A percentile compares a stretch with the other conserved stretches of the same genome.
These are phyloP conservation scores for Oenanthe oenanthe DNA, from an alignment of 2,113 vertebrate species.

Conservation along the genomic window DNA sequence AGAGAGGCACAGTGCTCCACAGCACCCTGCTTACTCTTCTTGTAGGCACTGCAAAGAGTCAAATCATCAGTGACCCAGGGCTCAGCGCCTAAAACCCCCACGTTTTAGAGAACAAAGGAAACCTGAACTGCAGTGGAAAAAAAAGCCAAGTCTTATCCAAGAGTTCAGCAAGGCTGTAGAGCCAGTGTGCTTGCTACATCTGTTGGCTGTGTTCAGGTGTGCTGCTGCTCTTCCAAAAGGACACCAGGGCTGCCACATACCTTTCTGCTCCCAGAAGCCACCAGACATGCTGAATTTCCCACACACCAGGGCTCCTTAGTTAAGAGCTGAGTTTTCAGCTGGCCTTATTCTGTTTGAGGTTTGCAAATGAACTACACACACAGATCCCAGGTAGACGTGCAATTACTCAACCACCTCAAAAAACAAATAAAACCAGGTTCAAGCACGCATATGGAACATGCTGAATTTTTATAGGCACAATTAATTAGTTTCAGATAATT, in stretches of 20 bases:
- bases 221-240: background rate
- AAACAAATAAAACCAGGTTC: background rate
- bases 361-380: background rate
- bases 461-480: background rate
- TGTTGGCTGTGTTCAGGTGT: background rate
- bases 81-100: background rate
- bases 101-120: background rate
- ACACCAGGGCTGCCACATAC: background rate
- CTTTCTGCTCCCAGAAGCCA: background rate
- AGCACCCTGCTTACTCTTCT: background rate
- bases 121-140: background rate
- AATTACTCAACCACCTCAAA: conserved; percentile 13
- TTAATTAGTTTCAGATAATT: conserved; percentile 44
- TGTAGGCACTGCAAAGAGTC: background rate
- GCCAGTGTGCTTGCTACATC: background rate
- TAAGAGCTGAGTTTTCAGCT: background rate
- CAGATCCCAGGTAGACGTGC: background rate
- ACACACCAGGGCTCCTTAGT: background rate
- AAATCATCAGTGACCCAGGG: background rate
- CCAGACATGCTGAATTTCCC: background rate
- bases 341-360: background rate
- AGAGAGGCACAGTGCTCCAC: background rate
- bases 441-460: background rate
- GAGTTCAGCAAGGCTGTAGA: background rate
- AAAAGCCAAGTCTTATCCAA: background rate